These are phyloP conservation scores for Tipula confusa DNA, from an alignment of 2,888 invertebrate species.

Conservation along the genomic window DNA sequence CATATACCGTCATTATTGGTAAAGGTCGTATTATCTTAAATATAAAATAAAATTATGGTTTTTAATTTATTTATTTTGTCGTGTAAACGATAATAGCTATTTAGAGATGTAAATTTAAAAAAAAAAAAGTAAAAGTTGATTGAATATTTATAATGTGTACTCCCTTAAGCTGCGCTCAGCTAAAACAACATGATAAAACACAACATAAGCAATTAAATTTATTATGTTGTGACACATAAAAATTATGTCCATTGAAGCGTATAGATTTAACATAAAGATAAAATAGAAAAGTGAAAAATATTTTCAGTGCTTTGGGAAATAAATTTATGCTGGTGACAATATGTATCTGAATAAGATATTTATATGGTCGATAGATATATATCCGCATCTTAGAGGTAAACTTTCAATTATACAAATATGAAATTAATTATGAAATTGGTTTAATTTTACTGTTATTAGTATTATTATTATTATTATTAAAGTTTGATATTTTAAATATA, in stretches of 20 bases:
- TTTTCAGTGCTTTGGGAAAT: not conserved
- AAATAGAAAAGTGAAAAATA: not conserved
- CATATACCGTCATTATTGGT: not conserved
- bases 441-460: too few relatives aligned
- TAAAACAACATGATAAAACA: not conserved
- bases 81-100: not conserved
- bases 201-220: not conserved
- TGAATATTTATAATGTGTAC: not conserved
- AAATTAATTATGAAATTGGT: too few relatives aligned
- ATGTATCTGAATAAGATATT: too few relatives aligned
- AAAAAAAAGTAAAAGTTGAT: slow-evolving; percentile 4
- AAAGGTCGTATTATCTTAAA: slow-evolving; percentile 1
- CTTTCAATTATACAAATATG: too few relatives aligned
- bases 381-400: too few relatives aligned
- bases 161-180: not conserved
- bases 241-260: not conserved
- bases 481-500: too few relatives aligned
- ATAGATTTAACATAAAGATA: not conserved
- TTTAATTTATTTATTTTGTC: slow-evolving; percentile 5
- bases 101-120: not conserved
- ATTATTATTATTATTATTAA: too few relatives aligned
- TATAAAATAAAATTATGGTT: slow-evolving; percentile 25
- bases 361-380: too few relatives aligned
- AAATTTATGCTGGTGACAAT: not conserved
- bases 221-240: not conserved